Percentiles rank a stretch among this genome's conserved stretches.
Conservation (phyloP, 2,797 vertebrate genomes). For the Aselliscus stoliczkanus region DNA sequence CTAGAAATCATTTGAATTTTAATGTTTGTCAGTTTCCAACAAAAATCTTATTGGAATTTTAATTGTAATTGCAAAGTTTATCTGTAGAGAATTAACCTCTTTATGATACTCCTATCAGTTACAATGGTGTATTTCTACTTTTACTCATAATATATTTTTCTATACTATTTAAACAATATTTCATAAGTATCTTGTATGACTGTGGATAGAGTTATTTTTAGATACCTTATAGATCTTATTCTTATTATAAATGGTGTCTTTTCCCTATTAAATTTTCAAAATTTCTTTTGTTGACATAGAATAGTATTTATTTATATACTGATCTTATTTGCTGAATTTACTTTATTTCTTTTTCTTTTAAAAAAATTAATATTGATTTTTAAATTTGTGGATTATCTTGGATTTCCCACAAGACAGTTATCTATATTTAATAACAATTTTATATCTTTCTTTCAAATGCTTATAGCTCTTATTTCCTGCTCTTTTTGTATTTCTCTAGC, state of each 20-base stretch:
- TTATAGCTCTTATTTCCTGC: background rate
- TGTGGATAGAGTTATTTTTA: background rate
- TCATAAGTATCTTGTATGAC: background rate
- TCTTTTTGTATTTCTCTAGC: background rate
- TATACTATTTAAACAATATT: background rate
- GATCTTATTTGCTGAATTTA: background rate
- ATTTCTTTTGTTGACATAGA: background rate
- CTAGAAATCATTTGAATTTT: background rate
- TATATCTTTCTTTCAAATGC: background rate
- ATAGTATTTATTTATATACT: background rate
- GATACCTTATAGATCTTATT: background rate
- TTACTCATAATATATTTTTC: background rate
- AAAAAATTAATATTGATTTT: background rate
- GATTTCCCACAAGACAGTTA: background rate
- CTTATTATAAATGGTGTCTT: background rate
- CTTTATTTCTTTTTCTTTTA: background rate
- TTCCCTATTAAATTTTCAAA: background rate
- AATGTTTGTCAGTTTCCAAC: background rate
- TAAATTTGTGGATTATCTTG: background rate
- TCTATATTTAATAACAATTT: background rate
- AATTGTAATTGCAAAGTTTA: background rate
- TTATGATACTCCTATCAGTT: background rate
- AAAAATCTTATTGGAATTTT: background rate
- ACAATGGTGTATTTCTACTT: background rate
- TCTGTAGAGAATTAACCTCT: background rate